phyloP scores from a whole-genome alignment of 1,140 invertebrate species.

The Battus philenor region DNA sequence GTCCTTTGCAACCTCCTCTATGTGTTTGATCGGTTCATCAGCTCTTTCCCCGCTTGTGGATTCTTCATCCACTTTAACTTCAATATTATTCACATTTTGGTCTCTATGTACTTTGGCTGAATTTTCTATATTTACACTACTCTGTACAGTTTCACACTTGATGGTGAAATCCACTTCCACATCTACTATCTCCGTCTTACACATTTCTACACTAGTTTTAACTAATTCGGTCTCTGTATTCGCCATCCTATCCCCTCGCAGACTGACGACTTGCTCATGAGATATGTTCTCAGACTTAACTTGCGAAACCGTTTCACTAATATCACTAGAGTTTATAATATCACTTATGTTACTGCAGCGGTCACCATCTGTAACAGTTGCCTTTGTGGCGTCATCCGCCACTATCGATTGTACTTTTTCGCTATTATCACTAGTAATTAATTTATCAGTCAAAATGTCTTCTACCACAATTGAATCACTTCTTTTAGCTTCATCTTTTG shows the following conservation, averaged over 20 bases:
- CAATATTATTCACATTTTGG: constrained; percentile 36
- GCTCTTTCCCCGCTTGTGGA: constrained; percentile 28
- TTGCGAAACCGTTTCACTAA: constrained; percentile 23
- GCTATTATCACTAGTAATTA: constrained; percentile 19
- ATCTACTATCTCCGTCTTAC: constrained; percentile 32
- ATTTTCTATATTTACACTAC: constrained; percentile 25
- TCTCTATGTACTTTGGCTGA: constrained; percentile 47
- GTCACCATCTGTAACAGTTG: constrained; percentile 16
- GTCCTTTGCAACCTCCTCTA: constrained; percentile 50
- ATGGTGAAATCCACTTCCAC: constrained; percentile 35
- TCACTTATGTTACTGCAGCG: constrained; percentile 21
- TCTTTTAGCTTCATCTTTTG: constrained; percentile 8
- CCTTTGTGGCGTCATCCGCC: not conserved
- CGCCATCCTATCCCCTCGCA: constrained; percentile 25
- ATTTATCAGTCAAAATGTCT: constrained; percentile 1
- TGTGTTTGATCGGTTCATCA: constrained; percentile 43
- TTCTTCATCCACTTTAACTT: constrained; percentile 12
- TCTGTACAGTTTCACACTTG: constrained; percentile 27
- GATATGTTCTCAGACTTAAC: constrained; percentile 34
- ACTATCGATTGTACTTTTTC: constrained; percentile 14
- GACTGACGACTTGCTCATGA: constrained; percentile 35
- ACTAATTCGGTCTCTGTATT: constrained; percentile 48
- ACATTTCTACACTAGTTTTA: constrained; percentile 40
- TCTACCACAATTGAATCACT: constrained; percentile 7
- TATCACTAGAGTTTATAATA: constrained; percentile 22